Base-by-base conservation (phyloP, 2,113 vertebrate species). In the Microcebus griseorufus region DNA sequence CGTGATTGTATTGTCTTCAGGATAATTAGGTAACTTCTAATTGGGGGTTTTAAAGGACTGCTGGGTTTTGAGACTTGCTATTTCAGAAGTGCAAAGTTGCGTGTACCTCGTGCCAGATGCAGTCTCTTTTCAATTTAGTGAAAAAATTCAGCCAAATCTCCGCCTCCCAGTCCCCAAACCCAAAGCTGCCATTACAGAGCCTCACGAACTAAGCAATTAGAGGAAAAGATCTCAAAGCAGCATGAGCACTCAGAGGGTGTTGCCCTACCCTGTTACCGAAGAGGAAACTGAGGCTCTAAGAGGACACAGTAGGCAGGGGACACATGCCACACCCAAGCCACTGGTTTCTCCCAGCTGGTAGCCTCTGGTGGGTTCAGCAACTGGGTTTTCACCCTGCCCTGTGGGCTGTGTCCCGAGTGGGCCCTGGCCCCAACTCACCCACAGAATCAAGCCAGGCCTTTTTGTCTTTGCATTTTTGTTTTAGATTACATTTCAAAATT, bases 291-390 rank as follows among this genome's bases (percentile, higher is more conserved):
- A 78, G 62, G n/a, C 48, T 64, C 9, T 0, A 39, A 37, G 53
- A 9, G n/a, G 45, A 11, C 69, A 0, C 1, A 0, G 0, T 29
- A 58, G 83, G 5, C 6, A 23, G 51, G 17, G 2, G 16, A 14
- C 45, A 45, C 45, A 45, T 0, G 1, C 27, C 25, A 17, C 2
- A 9, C 3, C 9, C 9, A 0, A 1, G 4, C 18, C 16, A 0
- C 20, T 0, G 10, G 4, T 42, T 22, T 2, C 69, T 45, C 48
- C 20, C 0, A 3, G 27, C 70, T 17, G 69, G 64, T 55, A 51
- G 23, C 88, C 34, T 53, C 34, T 0, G 37, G 22, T 17, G 25
- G 32, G 22, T 18, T 22, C 58, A 0, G 12, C 22, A 13, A 10
- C 2, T 2, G n/a, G 7, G 18, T 29, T 48, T 23, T 37, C 25